A percentile compares a stretch with the other conserved stretches of the same genome.
Conservation (phyloP, 2,797 vertebrate species). For the Hydrolagus colliei region DNA sequence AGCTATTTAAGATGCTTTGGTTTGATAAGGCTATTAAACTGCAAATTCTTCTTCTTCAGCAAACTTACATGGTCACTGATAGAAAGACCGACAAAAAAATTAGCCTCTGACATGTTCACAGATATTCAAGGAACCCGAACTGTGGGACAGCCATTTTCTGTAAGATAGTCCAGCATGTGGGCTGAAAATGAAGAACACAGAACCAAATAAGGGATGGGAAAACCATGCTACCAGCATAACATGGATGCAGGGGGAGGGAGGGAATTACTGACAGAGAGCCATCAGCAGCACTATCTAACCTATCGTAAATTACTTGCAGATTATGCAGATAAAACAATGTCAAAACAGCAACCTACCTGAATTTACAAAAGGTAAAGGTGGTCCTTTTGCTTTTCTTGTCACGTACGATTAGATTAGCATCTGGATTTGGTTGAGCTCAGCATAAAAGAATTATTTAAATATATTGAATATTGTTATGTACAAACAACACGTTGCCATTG, state of each 20-base stretch:
- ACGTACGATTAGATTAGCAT: slow-evolving; percentile 63
- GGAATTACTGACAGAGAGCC: slow-evolving; percentile 59
- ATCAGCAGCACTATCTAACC: slow-evolving; percentile 54
- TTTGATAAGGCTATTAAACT: no score
- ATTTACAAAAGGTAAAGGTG: slow-evolving; percentile 52
- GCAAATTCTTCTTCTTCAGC: no score
- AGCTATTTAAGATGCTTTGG: no score
- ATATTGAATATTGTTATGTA: slow-evolving; percentile 42
- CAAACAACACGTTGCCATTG: slow-evolving; percentile 38
- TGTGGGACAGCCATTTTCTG: not conserved
- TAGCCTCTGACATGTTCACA: not conserved
- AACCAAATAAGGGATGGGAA: slow-evolving; percentile 59
- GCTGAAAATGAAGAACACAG: slow-evolving; percentile 55
- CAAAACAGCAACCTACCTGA: slow-evolving; percentile 60
- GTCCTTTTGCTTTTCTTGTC: slow-evolving; percentile 58
- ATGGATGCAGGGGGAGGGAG: slow-evolving; percentile 60
- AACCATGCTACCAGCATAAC: slow-evolving; percentile 63
- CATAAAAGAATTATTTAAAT: slow-evolving; percentile 51
- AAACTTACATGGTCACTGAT: not conserved
- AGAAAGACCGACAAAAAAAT: not conserved
- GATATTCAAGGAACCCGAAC: not conserved
- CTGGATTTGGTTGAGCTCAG: slow-evolving; percentile 60
- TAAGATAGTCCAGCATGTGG: slow-evolving; percentile 55
- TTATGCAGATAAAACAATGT: slow-evolving; percentile 57
- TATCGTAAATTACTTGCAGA: slow-evolving; percentile 70